Percentiles rank a stretch among this genome's conserved stretches.
phyloP scores from a whole-genome alignment of 2,888 invertebrate genomes.

The Conchocele bisecta region DNA sequence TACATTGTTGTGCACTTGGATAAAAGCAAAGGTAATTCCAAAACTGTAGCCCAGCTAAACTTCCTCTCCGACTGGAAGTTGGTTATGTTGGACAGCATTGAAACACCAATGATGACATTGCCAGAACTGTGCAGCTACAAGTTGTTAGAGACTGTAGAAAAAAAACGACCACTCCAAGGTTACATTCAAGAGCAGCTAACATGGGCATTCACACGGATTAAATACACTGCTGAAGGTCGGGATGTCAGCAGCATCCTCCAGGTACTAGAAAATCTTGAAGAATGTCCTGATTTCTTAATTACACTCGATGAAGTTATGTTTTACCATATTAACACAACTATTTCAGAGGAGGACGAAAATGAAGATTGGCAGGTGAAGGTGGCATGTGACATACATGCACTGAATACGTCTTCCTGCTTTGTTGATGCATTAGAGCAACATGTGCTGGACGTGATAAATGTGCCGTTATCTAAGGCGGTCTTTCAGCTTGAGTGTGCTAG shows the following conservation, averaged over 20 bases:
- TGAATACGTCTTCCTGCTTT: constrained; percentile 38
- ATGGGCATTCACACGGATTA: constrained; percentile 61
- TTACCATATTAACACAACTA: background rate
- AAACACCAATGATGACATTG: constrained; percentile 32
- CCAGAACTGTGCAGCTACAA: constrained; percentile 17
- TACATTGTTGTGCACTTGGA: constrained; percentile 45
- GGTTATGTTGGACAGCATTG: constrained; percentile 53
- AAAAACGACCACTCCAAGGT: constrained; percentile 26
- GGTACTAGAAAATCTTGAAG: constrained; percentile 28
- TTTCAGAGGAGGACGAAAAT: background rate
- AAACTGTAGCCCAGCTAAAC: constrained; percentile 48
- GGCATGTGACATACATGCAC: constrained; percentile 39
- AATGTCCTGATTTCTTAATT: constrained; percentile 10
- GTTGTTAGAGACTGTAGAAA: constrained; percentile 36
- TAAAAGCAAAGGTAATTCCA: constrained; percentile 13
- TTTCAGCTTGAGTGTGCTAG: constrained; percentile 42
- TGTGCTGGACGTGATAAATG: constrained; percentile 34
- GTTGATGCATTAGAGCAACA: constrained; percentile 52
- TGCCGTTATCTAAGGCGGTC: constrained; percentile 50
- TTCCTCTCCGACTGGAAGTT: constrained; percentile 61
- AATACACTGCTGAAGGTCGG: constrained; percentile 42
- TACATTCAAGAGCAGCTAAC: constrained; percentile 56
- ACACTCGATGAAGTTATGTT: constrained; percentile 11
- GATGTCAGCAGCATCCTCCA: constrained; percentile 40
- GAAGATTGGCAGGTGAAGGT: constrained; percentile 50